phyloP scores from a whole-genome alignment of 2,797 vertebrate species.

The Thalassophryne amazonica region DNA sequence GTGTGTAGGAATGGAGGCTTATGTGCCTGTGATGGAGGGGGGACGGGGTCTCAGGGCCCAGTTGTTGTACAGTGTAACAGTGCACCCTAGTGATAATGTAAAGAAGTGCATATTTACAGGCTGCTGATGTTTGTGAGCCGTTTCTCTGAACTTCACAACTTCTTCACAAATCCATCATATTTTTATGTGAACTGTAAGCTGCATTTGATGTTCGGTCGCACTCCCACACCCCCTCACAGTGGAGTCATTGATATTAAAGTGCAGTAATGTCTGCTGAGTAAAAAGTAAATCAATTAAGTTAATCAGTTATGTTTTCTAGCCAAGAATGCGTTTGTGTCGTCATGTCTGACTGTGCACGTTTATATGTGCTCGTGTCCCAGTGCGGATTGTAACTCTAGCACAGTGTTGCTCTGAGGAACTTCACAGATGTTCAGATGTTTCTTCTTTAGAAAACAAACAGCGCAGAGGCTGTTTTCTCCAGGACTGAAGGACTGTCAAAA shows the following conservation, averaged over 20 bases:
- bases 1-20: slow-evolving; percentile 22
- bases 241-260: no score
- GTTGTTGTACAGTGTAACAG: slow-evolving; percentile 33
- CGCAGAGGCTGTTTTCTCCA: slow-evolving; percentile 54
- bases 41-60: not conserved
- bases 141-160: no score
- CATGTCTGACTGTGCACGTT: slow-evolving; percentile 45
- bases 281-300: no score
- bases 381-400: slow-evolving; percentile 62
- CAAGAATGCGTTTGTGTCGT: slow-evolving; percentile 3
- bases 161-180: no score
- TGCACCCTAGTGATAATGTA: slow-evolving; percentile 34
- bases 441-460: slow-evolving; percentile 70
- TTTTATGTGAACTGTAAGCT: no score
- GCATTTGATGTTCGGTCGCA: no score
- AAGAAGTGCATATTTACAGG: not conserved
- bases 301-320: no score
- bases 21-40: not conserved
- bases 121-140: no score
- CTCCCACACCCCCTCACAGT: no score
- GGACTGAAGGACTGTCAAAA: slow-evolving; percentile 64
- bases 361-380: slow-evolving; percentile 42
- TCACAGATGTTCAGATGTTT: slow-evolving; percentile 75
- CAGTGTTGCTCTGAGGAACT: slow-evolving; percentile 62
- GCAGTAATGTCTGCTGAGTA: no score